Percentiles rank a stretch among this genome's conserved stretches.
These are phyloP conservation scores for Araneus ventricosus DNA, from an alignment of 1,140 invertebrate genomes.

Conservation along the genomic window DNA sequence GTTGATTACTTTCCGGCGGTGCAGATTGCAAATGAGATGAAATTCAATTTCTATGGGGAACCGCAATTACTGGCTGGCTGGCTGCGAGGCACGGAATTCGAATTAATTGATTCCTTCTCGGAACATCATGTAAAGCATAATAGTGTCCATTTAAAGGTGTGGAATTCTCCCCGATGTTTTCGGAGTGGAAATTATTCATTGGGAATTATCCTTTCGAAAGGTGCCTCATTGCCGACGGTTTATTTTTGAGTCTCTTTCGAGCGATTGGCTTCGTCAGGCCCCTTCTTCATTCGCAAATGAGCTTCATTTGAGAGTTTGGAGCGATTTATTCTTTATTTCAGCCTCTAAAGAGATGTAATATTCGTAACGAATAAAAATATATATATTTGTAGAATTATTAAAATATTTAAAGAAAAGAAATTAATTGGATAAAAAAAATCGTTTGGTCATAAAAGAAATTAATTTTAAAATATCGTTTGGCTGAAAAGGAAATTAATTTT, in stretches of 20 bases:
- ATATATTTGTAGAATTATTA: no score
- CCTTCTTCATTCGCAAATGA: no score
- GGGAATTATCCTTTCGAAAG: not conserved
- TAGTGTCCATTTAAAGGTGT: constrained; percentile 26
- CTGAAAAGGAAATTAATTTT: no score
- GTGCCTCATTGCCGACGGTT: not conserved
- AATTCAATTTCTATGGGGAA: constrained; percentile 36
- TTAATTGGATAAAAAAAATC: no score
- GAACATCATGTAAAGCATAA: constrained; percentile 1
- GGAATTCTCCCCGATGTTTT: not conserved
- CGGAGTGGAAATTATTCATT: not conserved
- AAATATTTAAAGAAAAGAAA: no score
- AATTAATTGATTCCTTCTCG: constrained; percentile 21
- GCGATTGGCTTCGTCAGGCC: not conserved
- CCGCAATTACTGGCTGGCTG: not conserved
- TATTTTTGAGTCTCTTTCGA: not conserved
- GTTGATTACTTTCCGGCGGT: constrained; percentile 57
- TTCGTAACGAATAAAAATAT: no score
- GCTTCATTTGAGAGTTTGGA: no score
- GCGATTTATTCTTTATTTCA: no score
- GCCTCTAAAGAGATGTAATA: no score
- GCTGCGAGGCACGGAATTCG: constrained; percentile 8
- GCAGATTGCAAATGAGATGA: constrained; percentile 52
- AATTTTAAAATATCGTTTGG: no score
- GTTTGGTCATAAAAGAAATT: no score